These are phyloP conservation scores for Numenius arquata DNA, from an alignment of 2,113 vertebrate genomes.

Conservation along the genomic window DNA sequence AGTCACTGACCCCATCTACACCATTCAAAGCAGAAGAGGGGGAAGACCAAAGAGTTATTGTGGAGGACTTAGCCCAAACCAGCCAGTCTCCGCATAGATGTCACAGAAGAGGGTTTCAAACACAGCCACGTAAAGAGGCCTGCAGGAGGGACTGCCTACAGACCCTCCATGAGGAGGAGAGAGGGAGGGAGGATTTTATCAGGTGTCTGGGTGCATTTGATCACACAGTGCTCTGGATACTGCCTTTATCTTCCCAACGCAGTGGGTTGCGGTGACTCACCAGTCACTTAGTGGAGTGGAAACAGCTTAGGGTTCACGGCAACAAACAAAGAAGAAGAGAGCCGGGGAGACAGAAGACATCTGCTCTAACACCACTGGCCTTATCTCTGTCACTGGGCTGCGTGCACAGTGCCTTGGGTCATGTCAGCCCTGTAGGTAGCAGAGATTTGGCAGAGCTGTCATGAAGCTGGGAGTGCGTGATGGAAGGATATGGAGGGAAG, in stretches of 20 bases:
- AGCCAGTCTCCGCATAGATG: neutral
- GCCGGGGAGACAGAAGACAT: neutral
- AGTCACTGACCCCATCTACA: conserved; percentile 27
- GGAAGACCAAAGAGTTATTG: neutral
- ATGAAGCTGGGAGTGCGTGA: neutral
- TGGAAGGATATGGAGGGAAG: neutral
- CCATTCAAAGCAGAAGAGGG: conserved; percentile 34
- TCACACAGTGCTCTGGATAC: neutral
- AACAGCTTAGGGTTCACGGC: neutral
- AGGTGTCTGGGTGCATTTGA: conserved; percentile 42
- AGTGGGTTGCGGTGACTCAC: neutral
- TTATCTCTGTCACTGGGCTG: conserved; percentile 19
- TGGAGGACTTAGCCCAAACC: neutral
- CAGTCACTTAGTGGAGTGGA: neutral
- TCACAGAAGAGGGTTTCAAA: neutral
- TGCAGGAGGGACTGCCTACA: neutral
- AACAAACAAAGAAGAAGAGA: conserved; percentile 28
- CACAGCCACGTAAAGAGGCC: neutral
- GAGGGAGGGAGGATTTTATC: conserved; percentile 13
- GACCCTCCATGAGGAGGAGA: neutral
- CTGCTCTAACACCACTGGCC: neutral
- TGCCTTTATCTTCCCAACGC: conserved; percentile 33
- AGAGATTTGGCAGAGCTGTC: neutral
- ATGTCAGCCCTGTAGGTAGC: neutral
- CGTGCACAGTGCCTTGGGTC: fast-evolving